Evolutionary conservation across 2,113 vertebrate species (phyloP).

Genomic region (Melospiza melodia): DNA sequence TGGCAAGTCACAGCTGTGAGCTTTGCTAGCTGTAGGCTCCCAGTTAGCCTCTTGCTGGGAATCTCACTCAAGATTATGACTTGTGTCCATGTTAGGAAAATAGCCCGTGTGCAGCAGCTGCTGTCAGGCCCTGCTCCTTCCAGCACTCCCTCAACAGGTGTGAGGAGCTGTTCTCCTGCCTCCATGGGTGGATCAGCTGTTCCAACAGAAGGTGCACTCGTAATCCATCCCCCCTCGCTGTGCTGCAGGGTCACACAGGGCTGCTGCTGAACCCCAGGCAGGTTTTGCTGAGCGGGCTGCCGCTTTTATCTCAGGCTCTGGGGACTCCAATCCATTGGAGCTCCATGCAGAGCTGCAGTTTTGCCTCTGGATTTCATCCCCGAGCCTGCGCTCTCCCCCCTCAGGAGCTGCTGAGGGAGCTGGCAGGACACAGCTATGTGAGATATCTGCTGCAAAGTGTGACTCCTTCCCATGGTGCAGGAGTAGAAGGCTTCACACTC

Average conservation of each 20-base stretch:
- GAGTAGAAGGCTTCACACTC: background rate
- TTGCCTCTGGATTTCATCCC: background rate
- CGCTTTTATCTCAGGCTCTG: background rate
- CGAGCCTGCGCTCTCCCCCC: background rate
- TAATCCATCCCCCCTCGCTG: background rate
- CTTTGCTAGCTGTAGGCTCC: background rate
- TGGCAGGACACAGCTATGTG: background rate
- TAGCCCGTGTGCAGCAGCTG: background rate
- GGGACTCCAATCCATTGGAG: fast-evolving
- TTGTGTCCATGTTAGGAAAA: background rate
- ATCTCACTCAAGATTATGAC: constrained; percentile 41
- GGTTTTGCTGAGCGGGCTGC: background rate
- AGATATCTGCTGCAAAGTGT: background rate
- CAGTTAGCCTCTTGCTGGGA: constrained; percentile 57
- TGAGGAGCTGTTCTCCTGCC: background rate
- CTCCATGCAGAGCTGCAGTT: background rate
- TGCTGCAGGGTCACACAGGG: background rate
- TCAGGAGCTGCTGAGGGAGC: background rate
- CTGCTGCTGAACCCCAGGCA: background rate
- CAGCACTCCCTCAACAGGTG: constrained; percentile 35
- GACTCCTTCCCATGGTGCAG: background rate
- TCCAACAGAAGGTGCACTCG: constrained; percentile 40
- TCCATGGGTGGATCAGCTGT: constrained; percentile 33
- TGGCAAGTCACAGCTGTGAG: constrained; percentile 25
- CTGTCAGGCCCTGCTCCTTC: background rate